A percentile compares a stretch with the other conserved stretches of the same genome.
phyloP scores from a whole-genome alignment of 2,113 vertebrate genomes.

The Amphiprion percula region DNA sequence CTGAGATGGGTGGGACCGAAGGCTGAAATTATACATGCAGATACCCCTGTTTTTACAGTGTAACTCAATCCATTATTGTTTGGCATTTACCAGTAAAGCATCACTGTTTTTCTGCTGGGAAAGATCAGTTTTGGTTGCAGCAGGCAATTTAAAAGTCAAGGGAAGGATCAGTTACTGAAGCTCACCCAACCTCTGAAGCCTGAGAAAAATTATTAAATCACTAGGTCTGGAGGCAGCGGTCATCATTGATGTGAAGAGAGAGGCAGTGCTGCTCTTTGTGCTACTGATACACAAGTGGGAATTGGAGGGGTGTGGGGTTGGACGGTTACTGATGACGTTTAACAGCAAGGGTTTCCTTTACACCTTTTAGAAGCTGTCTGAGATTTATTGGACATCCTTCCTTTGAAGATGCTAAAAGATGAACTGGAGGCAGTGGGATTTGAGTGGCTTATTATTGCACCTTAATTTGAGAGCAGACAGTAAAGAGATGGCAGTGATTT shows the following conservation, averaged over 20 bases:
- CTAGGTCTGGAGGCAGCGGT: slow-evolving; percentile 55
- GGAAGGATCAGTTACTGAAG: slow-evolving; percentile 36
- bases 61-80: slow-evolving; percentile 56
- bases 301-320: not conserved
- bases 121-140: slow-evolving; percentile 33
- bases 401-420: slow-evolving; percentile 66
- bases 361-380: slow-evolving; percentile 36
- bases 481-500: not conserved
- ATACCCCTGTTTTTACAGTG: slow-evolving; percentile 46
- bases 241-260: slow-evolving; percentile 68
- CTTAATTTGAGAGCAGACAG: not conserved
- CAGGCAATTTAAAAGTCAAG: slow-evolving; percentile 39
- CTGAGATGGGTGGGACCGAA: slow-evolving; percentile 14
- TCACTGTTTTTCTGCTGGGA: slow-evolving; percentile 30
- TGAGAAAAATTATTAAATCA: slow-evolving; percentile 73
- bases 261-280: slow-evolving; percentile 70
- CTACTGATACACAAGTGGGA: slow-evolving; percentile 50
- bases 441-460: not conserved
- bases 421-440: slow-evolving; percentile 12
- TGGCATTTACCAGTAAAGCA: slow-evolving; percentile 33
- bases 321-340: slow-evolving; percentile 30
- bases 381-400: slow-evolving; percentile 60
- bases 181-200: slow-evolving; percentile 53
- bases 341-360: slow-evolving; percentile 48
- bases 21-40: slow-evolving; percentile 49